Conservation (phyloP, 2,113 vertebrate genomes). For the Megaceryle torquata region DNA sequence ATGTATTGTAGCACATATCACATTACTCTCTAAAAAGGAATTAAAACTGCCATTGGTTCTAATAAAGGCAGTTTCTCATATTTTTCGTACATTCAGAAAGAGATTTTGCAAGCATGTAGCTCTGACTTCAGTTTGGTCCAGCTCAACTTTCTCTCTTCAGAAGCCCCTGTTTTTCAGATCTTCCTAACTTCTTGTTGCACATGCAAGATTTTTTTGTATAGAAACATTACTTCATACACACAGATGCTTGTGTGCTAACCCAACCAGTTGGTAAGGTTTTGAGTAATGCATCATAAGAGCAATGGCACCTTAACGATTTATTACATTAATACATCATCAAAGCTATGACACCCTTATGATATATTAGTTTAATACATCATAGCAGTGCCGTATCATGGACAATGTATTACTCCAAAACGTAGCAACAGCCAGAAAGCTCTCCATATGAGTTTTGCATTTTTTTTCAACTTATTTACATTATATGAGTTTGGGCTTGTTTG, state of each 20-base stretch:
- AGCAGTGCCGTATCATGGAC: constrained; percentile 23
- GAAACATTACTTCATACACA: constrained; percentile 25
- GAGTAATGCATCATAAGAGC: constrained; percentile 66
- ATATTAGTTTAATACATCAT: constrained; percentile 69
- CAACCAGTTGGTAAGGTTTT: constrained; percentile 50
- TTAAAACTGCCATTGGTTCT: background rate
- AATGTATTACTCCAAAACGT: constrained; percentile 65
- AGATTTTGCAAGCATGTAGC: background rate
- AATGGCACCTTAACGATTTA: constrained; percentile 68
- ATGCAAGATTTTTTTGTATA: background rate
- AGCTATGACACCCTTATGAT: constrained; percentile 65
- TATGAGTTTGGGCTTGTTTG: background rate
- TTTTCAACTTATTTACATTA: constrained; percentile 42
- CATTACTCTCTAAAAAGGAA: background rate
- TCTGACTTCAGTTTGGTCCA: background rate
- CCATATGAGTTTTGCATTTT: constrained; percentile 55
- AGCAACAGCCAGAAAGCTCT: constrained; percentile 68
- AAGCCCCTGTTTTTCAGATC: background rate
- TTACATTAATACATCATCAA: constrained; percentile 74
- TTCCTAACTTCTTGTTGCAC: background rate
- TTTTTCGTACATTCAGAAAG: background rate
- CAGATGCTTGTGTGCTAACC: constrained; percentile 39
- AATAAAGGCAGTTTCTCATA: background rate
- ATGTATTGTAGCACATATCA: background rate
- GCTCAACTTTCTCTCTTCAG: background rate